These are phyloP conservation scores for Anneissia japonica DNA, from an alignment of 35 echinoderm and acorn worm species.

Conservation along the genomic window DNA sequence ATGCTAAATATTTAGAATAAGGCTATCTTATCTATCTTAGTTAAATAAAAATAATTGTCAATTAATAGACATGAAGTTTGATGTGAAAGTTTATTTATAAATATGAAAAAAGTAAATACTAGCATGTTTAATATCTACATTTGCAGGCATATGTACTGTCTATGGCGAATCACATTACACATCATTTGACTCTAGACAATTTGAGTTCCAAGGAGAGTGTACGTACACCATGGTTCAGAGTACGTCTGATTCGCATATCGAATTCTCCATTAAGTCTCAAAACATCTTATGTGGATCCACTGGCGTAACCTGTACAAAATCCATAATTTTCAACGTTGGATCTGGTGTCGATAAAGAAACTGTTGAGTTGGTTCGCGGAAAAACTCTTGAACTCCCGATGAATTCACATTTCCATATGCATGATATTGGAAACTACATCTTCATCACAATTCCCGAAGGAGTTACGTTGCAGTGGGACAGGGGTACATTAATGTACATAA, in stretches of 20 bases:
- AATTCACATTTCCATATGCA: not conserved
- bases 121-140: not conserved
- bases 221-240: not conserved
- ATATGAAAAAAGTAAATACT: no score
- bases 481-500: constrained; percentile 67
- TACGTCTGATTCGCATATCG: not conserved
- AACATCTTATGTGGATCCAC: constrained; percentile 1
- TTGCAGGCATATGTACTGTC: not conserved
- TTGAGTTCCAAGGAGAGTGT: constrained; percentile 9
- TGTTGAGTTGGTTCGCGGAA: not conserved
- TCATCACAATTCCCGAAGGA: constrained; percentile 54
- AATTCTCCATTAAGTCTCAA: not conserved
- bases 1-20: no score
- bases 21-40: no score
- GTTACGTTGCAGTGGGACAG: constrained; percentile 74
- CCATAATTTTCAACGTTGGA: not conserved
- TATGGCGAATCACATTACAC: constrained; percentile 1
- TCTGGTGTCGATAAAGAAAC: not conserved
- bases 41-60: no score
- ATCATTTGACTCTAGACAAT: not conserved
- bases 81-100: no score
- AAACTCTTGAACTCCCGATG: not conserved
- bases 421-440: constrained; percentile 57
- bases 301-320: constrained; percentile 8
- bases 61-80: no score